These are phyloP conservation scores for Acleris laterana DNA, from an alignment of 2,888 invertebrate genomes.

Conservation along the genomic window DNA sequence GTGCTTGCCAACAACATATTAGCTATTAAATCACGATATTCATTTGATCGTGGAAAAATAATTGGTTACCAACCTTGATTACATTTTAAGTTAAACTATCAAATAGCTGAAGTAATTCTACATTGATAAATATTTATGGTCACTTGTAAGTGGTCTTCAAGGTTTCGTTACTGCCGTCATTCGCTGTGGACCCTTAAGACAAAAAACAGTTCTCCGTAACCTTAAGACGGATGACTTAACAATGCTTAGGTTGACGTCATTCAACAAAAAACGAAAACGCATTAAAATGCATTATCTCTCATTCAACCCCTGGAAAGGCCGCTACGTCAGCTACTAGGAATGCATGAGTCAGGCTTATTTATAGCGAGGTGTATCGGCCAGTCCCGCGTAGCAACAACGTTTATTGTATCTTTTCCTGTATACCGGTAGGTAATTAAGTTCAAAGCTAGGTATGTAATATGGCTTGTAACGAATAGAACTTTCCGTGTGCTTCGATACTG, in stretches of 20 bases:
- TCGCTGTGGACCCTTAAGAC: not conserved
- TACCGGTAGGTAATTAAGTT: not conserved
- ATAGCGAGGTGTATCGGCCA: conserved; percentile 43
- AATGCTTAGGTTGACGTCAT: conserved; percentile 41
- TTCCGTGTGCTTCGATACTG: not conserved
- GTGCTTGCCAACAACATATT: too few species aligned
- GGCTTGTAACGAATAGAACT: not conserved
- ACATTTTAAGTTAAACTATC: not conserved
- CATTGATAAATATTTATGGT: too few species aligned
- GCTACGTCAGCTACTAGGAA: conserved; percentile 56
- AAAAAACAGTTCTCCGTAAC: conserved; percentile 19
- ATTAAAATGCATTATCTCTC: conserved; percentile 51
- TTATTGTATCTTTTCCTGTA: conserved; percentile 33
- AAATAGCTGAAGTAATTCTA: too few species aligned
- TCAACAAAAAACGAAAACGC: conserved; percentile 46
- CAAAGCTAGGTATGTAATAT: conserved; percentile 7
- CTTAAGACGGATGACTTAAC: conserved; percentile 11
- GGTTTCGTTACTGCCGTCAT: too few species aligned
- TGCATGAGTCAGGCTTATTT: conserved; percentile 62
- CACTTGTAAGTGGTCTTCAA: too few species aligned
- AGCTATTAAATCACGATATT: too few species aligned
- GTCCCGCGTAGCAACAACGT: conserved; percentile 38
- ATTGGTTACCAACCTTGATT: conserved; percentile 1
- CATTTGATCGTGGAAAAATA: not conserved
- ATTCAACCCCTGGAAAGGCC: conserved; percentile 59